Percentiles rank a stretch among this genome's conserved stretches.
These are phyloP conservation scores for Acanthopagrus latus DNA, from an alignment of 2,797 vertebrate species.

Conservation along the genomic window DNA sequence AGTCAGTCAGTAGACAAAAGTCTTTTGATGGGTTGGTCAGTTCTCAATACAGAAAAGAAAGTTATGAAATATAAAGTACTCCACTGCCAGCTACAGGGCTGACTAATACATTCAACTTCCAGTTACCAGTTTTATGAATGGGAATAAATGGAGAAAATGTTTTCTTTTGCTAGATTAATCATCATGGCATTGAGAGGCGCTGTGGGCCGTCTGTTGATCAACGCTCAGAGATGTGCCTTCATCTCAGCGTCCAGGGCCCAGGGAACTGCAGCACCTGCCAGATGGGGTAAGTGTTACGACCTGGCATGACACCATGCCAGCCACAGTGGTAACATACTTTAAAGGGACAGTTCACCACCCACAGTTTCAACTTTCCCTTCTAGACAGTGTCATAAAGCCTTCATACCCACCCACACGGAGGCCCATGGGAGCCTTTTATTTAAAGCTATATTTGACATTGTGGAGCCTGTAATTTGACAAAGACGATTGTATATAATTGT, in stretches of 20 bases:
- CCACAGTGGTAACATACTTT: not conserved
- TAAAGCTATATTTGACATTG: not conserved
- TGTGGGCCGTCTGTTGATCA: slow-evolving; percentile 72
- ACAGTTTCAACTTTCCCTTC: not conserved
- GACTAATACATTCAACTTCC: no score
- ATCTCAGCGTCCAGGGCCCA: slow-evolving; percentile 76
- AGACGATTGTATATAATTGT: not conserved
- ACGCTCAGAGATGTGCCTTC: slow-evolving; percentile 70
- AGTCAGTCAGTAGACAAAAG: not conserved
- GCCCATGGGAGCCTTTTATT: not conserved
- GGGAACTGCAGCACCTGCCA: slow-evolving; percentile 72
- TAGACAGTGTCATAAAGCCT: no score
- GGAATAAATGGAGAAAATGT: not conserved
- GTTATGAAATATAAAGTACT: not conserved
- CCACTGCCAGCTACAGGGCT: not conserved
- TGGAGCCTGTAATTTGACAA: not conserved
- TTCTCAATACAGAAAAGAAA: not conserved
- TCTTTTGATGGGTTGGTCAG: not conserved
- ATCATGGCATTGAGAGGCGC: slow-evolving; percentile 84
- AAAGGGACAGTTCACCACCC: not conserved
- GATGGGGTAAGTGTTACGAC: slow-evolving; percentile 52
- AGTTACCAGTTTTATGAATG: not conserved
- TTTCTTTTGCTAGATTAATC: slow-evolving; percentile 9
- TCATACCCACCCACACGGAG: not conserved
- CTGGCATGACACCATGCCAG: not conserved